Base-by-base conservation (phyloP, 2,888 invertebrate genomes). In the Rotaria sp. region DNA sequence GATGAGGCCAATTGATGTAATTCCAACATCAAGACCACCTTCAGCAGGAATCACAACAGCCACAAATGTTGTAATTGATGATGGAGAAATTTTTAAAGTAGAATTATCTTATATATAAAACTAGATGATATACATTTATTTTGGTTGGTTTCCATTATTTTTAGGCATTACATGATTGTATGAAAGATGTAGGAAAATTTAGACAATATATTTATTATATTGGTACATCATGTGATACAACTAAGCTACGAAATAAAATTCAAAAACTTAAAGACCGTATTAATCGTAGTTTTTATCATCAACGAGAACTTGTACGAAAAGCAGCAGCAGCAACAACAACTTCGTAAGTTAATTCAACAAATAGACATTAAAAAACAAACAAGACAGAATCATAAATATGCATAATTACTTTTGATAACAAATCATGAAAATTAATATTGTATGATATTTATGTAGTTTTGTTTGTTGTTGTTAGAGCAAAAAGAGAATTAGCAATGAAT, bases 141-240 rank as follows among this genome's bases (percentile, higher is more conserved):
- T 38, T 1, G 38, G 24, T 38, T 2, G 38, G 2, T 38, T 74
- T 45, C 10, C 8, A 5, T 45, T 45, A 4, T 41, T 80, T 80
- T 26, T 80, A 80, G 80, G 80, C 35, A n/a, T 35, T 80, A 5
- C 80, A 80, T 45, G 80, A 80, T 45, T 80, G 80, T 80, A 80
- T 80, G 80, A 80, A 80, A 80, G 80, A 80, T n/a, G 45, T 80
- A 45, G 45, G 80, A 10, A 80, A 80, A 80, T 80, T 80, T 80
- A 24, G 80, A 80, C 80, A 80, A 80, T 80, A 80, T 80, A 24
- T 80, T 45, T 80, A 80, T 80, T 80, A 80, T 45, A 80, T 80
- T 4, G 80, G 80, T n/a, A 80, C 80, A 35, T 80, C 80, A 45
- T 80, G 80, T 80, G 80, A 80, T 80, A 45, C 80, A 45, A 80